Conservation (phyloP, 2,113 vertebrate genomes). For the Plectropomus leopardus region DNA sequence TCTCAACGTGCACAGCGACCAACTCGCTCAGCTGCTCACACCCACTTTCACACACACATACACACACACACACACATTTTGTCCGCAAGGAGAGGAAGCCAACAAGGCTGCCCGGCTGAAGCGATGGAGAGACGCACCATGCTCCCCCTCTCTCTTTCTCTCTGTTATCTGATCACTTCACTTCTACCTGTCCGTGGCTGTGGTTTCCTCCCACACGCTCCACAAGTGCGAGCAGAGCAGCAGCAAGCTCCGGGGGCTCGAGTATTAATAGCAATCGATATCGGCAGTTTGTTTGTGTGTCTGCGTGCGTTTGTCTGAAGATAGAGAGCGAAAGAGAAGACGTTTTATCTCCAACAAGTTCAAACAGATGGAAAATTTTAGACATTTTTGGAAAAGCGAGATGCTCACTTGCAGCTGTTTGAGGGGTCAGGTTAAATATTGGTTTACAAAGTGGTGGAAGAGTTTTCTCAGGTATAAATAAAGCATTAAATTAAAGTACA, state of each 20-base stretch:
- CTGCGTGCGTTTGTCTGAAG: slow-evolving; percentile 1
- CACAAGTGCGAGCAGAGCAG: slow-evolving; percentile 73
- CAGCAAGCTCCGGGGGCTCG: slow-evolving; percentile 62
- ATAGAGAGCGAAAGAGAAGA: neutral
- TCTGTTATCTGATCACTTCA: slow-evolving; percentile 21
- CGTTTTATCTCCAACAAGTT: slow-evolving; percentile 19
- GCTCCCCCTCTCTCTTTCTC: neutral
- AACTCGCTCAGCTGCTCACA: slow-evolving; percentile 76
- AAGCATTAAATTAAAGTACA: no score
- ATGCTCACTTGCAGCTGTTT: no score
- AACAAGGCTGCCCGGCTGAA: neutral
- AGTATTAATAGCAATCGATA: slow-evolving; percentile 66
- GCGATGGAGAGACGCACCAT: neutral
- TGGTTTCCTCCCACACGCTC: slow-evolving; percentile 64
- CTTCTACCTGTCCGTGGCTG: slow-evolving; percentile 50
- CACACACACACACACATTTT: slow-evolving; percentile 17
- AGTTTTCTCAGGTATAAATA: no score
- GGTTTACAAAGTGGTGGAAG: no score
- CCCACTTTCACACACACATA: slow-evolving; percentile 61
- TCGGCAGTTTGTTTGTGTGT: slow-evolving; percentile 24
- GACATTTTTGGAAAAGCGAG: neutral
- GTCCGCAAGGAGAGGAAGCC: neutral
- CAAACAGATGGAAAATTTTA: neutral
- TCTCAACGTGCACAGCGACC: slow-evolving; percentile 60
- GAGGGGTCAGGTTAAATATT: no score